Evolutionary conservation across 2,797 vertebrate species (phyloP).

Genomic region (Mus minutoides): DNA sequence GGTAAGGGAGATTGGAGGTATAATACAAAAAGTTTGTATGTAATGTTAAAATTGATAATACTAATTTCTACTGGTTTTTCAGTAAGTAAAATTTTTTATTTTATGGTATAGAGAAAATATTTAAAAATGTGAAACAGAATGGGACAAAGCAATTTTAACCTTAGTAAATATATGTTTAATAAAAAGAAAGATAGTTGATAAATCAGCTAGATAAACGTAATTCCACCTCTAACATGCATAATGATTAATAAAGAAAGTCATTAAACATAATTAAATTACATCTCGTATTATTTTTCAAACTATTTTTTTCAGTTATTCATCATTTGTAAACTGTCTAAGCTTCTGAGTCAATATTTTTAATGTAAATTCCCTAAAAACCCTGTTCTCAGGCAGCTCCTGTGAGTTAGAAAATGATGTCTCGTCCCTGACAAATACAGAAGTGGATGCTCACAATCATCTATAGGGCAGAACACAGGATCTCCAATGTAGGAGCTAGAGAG

Average conservation of each 20-base stretch:
- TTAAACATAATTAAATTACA: background rate
- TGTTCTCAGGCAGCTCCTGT: background rate
- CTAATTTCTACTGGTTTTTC: background rate
- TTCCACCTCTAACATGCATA: background rate
- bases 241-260: background rate
- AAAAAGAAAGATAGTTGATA: background rate
- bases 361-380: background rate
- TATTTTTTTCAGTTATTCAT: slow-evolving; percentile 20
- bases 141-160: background rate
- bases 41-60: background rate
- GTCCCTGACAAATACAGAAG: no score
- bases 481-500: no score
- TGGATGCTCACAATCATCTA: background rate
- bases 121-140: background rate
- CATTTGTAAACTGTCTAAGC: slow-evolving; percentile 11
- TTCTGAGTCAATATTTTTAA: background rate
- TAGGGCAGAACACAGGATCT: no score
- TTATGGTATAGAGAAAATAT: background rate
- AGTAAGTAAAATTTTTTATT: background rate
- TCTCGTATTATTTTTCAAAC: background rate
- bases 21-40: background rate
- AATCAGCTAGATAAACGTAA: slow-evolving; percentile 29
- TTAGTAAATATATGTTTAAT: background rate
- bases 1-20: background rate
- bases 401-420: background rate